These are phyloP conservation scores for Manis pentadactyla DNA, from an alignment of 2,797 vertebrate genomes.

Conservation along the genomic window DNA sequence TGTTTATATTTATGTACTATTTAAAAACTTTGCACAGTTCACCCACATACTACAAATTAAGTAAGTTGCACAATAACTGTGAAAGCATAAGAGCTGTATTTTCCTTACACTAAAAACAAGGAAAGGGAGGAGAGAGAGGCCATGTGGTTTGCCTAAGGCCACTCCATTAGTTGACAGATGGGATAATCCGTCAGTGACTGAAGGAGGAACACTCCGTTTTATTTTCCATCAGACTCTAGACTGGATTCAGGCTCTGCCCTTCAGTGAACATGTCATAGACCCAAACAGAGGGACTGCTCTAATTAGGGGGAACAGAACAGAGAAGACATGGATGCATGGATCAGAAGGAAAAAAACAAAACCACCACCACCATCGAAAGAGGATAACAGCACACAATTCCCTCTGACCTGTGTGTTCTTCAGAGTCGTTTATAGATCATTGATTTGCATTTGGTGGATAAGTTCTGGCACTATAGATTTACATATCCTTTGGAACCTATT, in stretches of 20 bases:
- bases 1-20: constrained; percentile 34
- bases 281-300: not conserved
- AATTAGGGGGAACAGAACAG: not conserved
- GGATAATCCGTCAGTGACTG: not conserved
- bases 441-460: not conserved
- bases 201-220: not conserved
- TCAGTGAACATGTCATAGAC: not conserved
- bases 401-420: not conserved
- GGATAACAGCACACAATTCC: not conserved
- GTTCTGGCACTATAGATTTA: not conserved
- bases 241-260: not conserved
- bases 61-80: not conserved
- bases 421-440: not conserved
- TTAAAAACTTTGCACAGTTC: constrained; percentile 48
- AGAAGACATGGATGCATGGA: not conserved
- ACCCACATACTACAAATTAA: not conserved
- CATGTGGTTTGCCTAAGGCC: not conserved
- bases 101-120: constrained; percentile 27
- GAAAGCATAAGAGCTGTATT: not conserved
- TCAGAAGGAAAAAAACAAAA: not conserved
- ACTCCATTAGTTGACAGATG: not conserved
- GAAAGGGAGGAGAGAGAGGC: not conserved
- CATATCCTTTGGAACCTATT: not conserved
- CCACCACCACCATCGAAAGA: not conserved
- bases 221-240: constrained; percentile 25